A percentile compares a stretch with the other conserved stretches of the same genome.
phyloP scores from a whole-genome alignment of 2,797 vertebrate species.

The Cichlasoma orientale region DNA sequence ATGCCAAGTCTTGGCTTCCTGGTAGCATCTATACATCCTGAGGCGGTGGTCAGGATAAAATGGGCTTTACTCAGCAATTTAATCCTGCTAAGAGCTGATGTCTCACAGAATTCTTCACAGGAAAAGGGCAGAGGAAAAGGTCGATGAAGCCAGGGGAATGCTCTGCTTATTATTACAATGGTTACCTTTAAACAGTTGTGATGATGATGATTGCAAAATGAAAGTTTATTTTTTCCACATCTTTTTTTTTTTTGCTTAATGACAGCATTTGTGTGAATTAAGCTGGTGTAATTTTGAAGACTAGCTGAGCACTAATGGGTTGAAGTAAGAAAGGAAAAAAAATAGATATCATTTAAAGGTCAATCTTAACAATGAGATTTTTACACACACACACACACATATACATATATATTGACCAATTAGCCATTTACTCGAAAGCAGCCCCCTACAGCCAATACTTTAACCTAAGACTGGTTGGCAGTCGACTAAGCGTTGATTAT shows the following conservation, averaged over 20 bases:
- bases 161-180: constrained; percentile 60
- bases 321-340: background rate
- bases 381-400: background rate
- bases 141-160: constrained; percentile 42
- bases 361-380: background rate
- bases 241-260: background rate
- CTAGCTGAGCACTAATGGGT: background rate
- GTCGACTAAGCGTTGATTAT: constrained; percentile 20
- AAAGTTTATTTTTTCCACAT: constrained; percentile 1
- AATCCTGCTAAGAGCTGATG: constrained; percentile 70
- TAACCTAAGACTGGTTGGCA: background rate
- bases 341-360: background rate
- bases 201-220: constrained; percentile 46
- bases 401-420: background rate
- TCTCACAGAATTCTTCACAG: constrained; percentile 56
- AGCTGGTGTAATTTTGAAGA: constrained; percentile 8
- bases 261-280: constrained; percentile 11
- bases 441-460: background rate
- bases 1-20: constrained; percentile 41
- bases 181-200: constrained; percentile 50
- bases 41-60: constrained; percentile 55
- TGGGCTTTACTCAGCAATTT: constrained; percentile 65
- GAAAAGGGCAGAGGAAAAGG: constrained; percentile 60
- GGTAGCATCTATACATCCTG: constrained; percentile 54
- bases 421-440: constrained; percentile 4